phyloP scores from a whole-genome alignment of 2,888 invertebrate genomes.

The Automeris io region DNA sequence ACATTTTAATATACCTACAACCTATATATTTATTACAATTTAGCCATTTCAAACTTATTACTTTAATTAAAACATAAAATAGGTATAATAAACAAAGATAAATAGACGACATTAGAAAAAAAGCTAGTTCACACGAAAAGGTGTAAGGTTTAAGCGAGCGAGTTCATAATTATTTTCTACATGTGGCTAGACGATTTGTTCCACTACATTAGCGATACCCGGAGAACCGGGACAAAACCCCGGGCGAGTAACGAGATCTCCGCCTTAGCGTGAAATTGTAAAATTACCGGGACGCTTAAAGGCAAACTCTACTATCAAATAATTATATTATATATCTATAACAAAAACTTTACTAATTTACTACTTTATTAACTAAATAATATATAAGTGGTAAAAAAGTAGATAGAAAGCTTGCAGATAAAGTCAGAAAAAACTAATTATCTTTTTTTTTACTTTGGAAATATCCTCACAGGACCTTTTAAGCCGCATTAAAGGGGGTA shows the following conservation, averaged over 20 bases:
- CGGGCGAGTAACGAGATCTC: conserved; percentile 62
- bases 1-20: too few relatives aligned
- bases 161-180: conserved; percentile 67
- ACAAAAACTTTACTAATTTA: too few relatives aligned
- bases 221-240: conserved; percentile 49
- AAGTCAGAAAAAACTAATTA: too few relatives aligned
- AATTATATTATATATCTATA: conserved; percentile 25
- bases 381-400: too few relatives aligned
- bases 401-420: too few relatives aligned
- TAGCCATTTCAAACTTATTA: neutral
- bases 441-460: too few relatives aligned
- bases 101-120: conserved; percentile 47
- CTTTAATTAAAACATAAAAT: conserved; percentile 3
- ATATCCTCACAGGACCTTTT: too few relatives aligned
- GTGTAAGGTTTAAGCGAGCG: conserved; percentile 42
- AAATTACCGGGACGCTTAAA: conserved; percentile 53
- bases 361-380: too few relatives aligned
- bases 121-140: conserved; percentile 49
- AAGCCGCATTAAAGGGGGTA: too few relatives aligned
- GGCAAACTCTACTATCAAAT: conserved; percentile 29
- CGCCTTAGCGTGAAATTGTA: conserved; percentile 70
- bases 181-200: conserved; percentile 63
- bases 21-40: neutral
- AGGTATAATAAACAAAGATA: conserved; percentile 19
- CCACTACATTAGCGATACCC: conserved; percentile 60